Conservation (phyloP, 92 coral and sea anemone genomes). For the Chrysogorgia sp. region DNA sequence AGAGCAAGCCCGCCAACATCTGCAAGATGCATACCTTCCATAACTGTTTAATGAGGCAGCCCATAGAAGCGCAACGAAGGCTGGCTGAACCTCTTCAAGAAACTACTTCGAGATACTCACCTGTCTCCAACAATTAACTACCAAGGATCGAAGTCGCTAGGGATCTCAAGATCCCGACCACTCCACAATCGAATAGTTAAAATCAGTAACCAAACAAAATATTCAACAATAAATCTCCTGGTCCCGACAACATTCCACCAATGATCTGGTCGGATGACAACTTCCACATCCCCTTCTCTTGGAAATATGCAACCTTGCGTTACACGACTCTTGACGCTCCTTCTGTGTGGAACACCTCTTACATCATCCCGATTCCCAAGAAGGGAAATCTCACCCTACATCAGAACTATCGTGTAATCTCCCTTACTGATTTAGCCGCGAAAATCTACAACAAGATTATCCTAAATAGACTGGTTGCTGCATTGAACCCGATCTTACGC, state of each 20-base stretch:
- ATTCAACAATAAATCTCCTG: conserved; percentile 24
- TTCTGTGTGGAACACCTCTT: background rate
- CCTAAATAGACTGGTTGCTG: too few relatives aligned
- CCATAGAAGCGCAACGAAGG: conserved; percentile 9
- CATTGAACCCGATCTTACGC: too few relatives aligned
- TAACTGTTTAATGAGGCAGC: conserved; percentile 11
- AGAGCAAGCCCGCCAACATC: background rate
- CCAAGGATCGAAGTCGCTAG: background rate
- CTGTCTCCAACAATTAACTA: background rate
- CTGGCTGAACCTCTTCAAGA: conserved; percentile 15
- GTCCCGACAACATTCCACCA: conserved; percentile 29
- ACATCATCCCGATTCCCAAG: conserved; percentile 8
- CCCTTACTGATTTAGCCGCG: conserved; percentile 10
- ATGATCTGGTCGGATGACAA: conserved; percentile 21
- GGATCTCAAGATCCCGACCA: conserved; percentile 16
- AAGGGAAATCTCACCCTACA: conserved; percentile 12
- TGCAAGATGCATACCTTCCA: conserved; percentile 13
- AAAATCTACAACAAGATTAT: background rate
- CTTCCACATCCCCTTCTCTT: conserved; percentile 1
- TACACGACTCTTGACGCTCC: background rate
- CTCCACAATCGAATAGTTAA: background rate
- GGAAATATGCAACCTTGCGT: conserved; percentile 19
- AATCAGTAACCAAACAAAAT: background rate
- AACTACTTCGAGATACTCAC: conserved; percentile 19
- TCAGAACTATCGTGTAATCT: conserved; percentile 15